A percentile compares a stretch with the other conserved stretches of the same genome.
Evolutionary conservation across 1,140 invertebrate genomes (phyloP).

Genomic region (Acromyrmex heyeri): DNA sequence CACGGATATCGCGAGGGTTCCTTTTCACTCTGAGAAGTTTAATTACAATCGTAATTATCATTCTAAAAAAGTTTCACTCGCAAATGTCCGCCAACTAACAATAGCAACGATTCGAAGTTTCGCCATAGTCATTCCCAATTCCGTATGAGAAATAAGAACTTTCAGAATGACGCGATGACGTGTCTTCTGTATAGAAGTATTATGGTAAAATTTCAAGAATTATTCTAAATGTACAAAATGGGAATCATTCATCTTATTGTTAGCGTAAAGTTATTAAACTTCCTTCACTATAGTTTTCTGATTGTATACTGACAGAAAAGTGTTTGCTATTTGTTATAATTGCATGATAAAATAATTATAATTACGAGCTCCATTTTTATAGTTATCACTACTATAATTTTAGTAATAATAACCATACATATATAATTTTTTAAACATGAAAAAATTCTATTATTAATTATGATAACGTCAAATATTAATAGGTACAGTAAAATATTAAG

Average conservation of each 20-base stretch:
- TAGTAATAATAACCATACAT: no score
- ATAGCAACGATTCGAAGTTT: constrained; percentile 70
- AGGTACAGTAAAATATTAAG: no score
- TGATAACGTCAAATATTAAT: no score
- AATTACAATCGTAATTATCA: constrained; percentile 86
- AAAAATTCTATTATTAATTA: no score
- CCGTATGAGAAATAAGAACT: constrained; percentile 24
- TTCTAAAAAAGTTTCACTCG: constrained; percentile 76
- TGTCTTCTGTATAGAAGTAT: not conserved
- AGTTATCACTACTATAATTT: no score
- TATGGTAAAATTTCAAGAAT: not conserved
- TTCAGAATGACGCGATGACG: no score
- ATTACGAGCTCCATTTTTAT: no score
- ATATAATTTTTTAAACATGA: no score
- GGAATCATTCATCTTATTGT: not conserved
- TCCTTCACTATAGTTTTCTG: not conserved
- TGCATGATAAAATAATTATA: no score
- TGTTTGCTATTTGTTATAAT: no score
- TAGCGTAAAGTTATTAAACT: not conserved
- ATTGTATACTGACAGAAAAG: not conserved
- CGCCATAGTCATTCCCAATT: constrained; percentile 47
- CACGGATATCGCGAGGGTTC: constrained; percentile 54
- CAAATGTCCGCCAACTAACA: constrained; percentile 77
- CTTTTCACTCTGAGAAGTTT: constrained; percentile 83
- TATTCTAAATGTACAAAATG: not conserved